Evolutionary conservation across 2,888 invertebrate species (phyloP).

Genomic region (Caenorhabditis angaria): DNA sequence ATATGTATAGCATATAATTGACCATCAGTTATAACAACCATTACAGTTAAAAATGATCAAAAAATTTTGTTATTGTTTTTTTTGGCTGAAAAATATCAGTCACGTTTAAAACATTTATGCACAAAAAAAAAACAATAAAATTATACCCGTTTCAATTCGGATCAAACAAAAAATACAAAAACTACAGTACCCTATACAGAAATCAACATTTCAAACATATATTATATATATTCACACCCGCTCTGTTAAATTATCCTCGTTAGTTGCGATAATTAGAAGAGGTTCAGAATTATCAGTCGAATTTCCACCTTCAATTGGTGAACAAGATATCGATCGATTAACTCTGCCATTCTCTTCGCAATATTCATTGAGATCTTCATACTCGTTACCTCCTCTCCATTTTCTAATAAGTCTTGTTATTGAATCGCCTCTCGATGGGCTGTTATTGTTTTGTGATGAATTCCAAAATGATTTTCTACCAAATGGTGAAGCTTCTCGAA

Average conservation of each 20-base stretch:
- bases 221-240: not conserved
- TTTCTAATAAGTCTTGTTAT: slow-evolving; percentile 34
- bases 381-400: slow-evolving; percentile 31
- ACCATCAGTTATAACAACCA: not conserved
- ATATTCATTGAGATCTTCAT: slow-evolving; percentile 38
- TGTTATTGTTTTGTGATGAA: slow-evolving; percentile 21
- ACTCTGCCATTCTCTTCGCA: slow-evolving; percentile 14
- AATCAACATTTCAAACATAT: not conserved
- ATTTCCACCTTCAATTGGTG: slow-evolving; percentile 27
- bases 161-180: not conserved
- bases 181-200: slow-evolving; percentile 2
- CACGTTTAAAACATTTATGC: not conserved
- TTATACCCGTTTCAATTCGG: not conserved
- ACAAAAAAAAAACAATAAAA: not conserved
- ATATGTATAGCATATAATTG: not conserved
- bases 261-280: slow-evolving; percentile 1
- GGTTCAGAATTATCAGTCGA: slow-evolving; percentile 43
- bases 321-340: slow-evolving; percentile 33
- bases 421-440: slow-evolving; percentile 22
- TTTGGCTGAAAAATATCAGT: not conserved
- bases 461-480: slow-evolving; percentile 39
- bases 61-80: not conserved
- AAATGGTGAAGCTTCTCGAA: slow-evolving; percentile 53
- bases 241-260: not conserved
- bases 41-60: not conserved